phyloP scores from a whole-genome alignment of 2,113 vertebrate genomes.

The Trochalopteron elliotii region DNA sequence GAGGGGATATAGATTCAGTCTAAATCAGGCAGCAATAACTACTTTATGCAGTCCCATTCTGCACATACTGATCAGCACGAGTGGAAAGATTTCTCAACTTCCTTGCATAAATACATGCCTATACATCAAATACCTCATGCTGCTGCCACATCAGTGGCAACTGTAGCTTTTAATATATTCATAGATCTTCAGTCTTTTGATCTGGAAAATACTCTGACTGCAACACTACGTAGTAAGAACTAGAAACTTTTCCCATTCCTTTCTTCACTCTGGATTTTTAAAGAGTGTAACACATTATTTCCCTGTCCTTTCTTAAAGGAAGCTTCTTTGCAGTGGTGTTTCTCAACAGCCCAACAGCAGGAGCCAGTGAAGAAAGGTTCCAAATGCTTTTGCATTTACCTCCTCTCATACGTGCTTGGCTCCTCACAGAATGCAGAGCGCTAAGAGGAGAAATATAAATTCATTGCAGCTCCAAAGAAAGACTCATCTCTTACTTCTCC shows the following conservation, averaged over 20 bases:
- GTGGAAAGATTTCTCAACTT: not conserved
- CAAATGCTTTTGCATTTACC: not conserved
- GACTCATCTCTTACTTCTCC: not conserved
- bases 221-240: accelerated
- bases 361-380: not conserved
- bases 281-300: not conserved
- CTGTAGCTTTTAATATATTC: not conserved
- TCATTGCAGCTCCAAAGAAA: not conserved
- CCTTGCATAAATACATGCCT: not conserved
- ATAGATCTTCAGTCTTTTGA: not conserved
- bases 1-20: not conserved
- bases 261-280: not conserved
- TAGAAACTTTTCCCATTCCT: not conserved
- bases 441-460: not conserved
- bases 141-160: not conserved
- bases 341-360: not conserved
- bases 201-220: not conserved
- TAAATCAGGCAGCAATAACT: not conserved
- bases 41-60: not conserved
- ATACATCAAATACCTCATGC: not conserved
- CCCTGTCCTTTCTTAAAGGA: not conserved
- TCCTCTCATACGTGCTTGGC: not conserved
- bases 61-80: not conserved
- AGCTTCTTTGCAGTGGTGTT: not conserved
- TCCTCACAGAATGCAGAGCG: not conserved